These are phyloP conservation scores for Gallirallus australis DNA, from an alignment of 2,797 vertebrate species.

Conservation along the genomic window DNA sequence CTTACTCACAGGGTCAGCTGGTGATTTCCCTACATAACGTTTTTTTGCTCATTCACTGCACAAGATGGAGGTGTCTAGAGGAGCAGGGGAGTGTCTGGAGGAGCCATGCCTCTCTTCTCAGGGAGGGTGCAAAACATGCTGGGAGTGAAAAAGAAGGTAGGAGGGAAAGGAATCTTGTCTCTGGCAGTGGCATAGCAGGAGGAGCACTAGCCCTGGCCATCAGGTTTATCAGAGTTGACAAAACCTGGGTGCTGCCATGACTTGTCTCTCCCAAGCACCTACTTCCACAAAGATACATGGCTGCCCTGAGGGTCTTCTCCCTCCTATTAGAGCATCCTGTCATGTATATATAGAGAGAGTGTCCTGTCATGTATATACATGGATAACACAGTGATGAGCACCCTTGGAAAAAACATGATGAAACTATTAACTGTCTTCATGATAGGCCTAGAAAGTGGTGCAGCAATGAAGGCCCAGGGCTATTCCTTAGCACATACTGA, in stretches of 20 bases:
- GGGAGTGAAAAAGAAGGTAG: background rate
- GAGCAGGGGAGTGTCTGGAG: background rate
- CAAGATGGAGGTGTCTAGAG: background rate
- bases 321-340: background rate
- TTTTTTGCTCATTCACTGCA: fast-evolving
- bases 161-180: background rate
- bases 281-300: background rate
- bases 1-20: background rate
- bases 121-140: background rate
- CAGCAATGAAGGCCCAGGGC: background rate
- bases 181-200: background rate
- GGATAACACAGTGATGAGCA: background rate
- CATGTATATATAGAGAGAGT: no score
- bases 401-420: background rate
- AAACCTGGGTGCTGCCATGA: background rate
- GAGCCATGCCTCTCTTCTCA: background rate
- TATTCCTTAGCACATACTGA: background rate
- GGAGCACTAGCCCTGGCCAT: background rate
- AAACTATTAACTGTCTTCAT: background rate
- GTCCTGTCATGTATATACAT: no score
- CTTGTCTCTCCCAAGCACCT: background rate
- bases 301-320: background rate
- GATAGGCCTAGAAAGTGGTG: background rate
- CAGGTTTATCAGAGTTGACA: background rate
- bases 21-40: background rate